Evolutionary conservation across 2,888 invertebrate species (phyloP).

Genomic region (Colostygia pectinataria): DNA sequence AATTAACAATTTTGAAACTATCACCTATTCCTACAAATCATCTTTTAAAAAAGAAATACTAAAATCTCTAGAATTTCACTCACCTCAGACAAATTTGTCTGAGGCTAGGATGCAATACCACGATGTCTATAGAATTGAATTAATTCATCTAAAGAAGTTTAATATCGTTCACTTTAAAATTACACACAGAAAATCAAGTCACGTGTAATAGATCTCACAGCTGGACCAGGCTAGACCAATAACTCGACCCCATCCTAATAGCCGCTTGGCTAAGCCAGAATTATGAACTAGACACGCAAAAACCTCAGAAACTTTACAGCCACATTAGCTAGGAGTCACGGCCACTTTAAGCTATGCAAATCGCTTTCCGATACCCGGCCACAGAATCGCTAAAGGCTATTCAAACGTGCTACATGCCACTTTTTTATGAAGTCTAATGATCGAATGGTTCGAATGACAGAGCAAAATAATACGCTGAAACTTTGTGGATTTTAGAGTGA

Average conservation of each 20-base stretch:
- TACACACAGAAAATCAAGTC: neutral
- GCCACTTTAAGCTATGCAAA: conserved; percentile 51
- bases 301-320: conserved; percentile 34
- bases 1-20: no score
- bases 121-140: no score
- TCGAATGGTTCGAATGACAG: neutral
- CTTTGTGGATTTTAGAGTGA: no score
- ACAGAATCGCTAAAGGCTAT: conserved; percentile 15
- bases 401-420: conserved; percentile 9
- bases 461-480: no score
- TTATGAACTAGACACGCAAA: conserved; percentile 35
- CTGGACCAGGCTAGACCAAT: conserved; percentile 3
- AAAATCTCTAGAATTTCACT: no score
- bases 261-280: conserved; percentile 13
- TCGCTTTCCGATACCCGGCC: conserved; percentile 47
- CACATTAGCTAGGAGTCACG: conserved; percentile 32
- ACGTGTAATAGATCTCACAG: neutral
- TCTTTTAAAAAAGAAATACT: no score
- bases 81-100: no score
- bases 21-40: no score
- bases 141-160: no score
- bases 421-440: neutral
- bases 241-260: neutral
- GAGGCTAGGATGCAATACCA: no score
- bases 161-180: no score